Conservation (phyloP, 2,888 invertebrate species). For the Strigamia crassipes region DNA sequence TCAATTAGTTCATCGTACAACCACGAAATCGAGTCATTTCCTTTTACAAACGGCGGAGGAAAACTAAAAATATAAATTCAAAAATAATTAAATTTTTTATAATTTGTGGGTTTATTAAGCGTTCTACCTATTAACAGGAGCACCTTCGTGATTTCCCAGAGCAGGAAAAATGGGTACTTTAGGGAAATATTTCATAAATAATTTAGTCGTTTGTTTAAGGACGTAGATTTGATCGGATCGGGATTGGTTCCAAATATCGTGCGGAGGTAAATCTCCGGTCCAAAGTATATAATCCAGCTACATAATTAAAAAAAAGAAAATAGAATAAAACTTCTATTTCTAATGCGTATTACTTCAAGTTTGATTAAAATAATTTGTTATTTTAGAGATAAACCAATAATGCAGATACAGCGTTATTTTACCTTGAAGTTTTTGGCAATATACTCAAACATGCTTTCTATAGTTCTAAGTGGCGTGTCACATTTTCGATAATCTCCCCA, state of each 20-base stretch:
- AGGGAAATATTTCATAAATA: constrained; percentile 85
- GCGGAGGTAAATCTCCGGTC: constrained; percentile 96
- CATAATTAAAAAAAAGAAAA: background rate
- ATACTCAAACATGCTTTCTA: constrained; percentile 70
- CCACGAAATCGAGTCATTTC: constrained; percentile 51
- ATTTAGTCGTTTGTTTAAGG: constrained; percentile 80
- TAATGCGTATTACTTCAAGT: no score
- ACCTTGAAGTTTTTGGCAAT: constrained; percentile 65
- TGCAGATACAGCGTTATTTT: constrained; percentile 43
- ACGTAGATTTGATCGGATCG: constrained; percentile 79
- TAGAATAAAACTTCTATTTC: no score
- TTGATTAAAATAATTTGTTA: no score
- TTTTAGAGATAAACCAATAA: background rate
- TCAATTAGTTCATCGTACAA: constrained; percentile 59
- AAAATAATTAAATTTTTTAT: constrained; percentile 1
- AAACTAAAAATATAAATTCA: constrained; percentile 43
- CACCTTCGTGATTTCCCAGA: constrained; percentile 94
- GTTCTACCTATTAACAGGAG: constrained; percentile 86
- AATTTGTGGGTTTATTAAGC: background rate
- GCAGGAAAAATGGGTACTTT: constrained; percentile 92
- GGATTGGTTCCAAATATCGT: constrained; percentile 89
- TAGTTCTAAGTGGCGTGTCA: constrained; percentile 73
- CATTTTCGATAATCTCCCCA: constrained; percentile 83
- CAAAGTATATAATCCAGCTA: constrained; percentile 70
- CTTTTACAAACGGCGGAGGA: constrained; percentile 46